Evolutionary conservation across 2,113 vertebrate species (phyloP).

Genomic region (Phrynocephalus versicolor): DNA sequence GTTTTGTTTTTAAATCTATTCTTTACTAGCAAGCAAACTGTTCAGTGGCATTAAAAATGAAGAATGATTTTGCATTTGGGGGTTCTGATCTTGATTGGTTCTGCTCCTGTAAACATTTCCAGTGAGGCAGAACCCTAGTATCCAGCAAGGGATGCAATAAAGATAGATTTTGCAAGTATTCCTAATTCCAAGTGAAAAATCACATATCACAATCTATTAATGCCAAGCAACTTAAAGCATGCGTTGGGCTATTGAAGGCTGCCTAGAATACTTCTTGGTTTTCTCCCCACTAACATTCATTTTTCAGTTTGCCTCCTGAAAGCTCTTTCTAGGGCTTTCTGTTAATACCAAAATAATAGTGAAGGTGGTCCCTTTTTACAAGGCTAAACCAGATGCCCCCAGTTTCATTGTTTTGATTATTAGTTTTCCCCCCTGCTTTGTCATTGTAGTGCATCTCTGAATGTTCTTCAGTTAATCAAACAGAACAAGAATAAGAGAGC

Average conservation of each 20-base stretch:
- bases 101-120: neutral
- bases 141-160: no score
- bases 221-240: neutral
- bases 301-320: conserved; percentile 40
- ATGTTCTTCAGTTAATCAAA: conserved; percentile 80
- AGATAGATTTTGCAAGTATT: neutral
- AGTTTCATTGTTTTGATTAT: conserved; percentile 77
- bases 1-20: no score
- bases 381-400: conserved; percentile 66
- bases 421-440: conserved; percentile 80
- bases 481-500: conserved; percentile 82
- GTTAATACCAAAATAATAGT: conserved; percentile 48
- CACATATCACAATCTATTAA: neutral
- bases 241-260: no score
- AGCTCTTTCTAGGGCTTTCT: conserved; percentile 42
- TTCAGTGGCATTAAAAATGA: neutral
- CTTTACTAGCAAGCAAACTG: neutral
- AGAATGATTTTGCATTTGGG: neutral
- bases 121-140: neutral
- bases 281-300: conserved; percentile 1
- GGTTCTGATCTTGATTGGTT: neutral
- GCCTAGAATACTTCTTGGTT: neutral
- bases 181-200: neutral
- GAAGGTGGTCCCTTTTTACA: conserved; percentile 47
- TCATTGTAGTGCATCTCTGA: conserved; percentile 79